Evolutionary conservation across 2,888 invertebrate species (phyloP), one percentile per base, ranked within the genome.

Genomic region (Amphimallon solstitiale): DNA sequence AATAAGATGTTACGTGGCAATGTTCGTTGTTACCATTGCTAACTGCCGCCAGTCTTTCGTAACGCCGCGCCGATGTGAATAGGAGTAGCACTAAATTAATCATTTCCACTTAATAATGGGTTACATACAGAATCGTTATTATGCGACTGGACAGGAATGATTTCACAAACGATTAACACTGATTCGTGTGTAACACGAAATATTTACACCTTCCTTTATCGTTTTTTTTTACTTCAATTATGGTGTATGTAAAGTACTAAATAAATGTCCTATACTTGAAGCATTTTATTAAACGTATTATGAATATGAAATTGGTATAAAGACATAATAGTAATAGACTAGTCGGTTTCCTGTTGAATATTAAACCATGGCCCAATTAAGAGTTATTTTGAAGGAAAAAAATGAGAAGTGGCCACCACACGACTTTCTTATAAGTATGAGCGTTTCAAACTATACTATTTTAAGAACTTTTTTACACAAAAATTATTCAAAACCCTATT

Each of bases 71-170:
- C 62, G 21, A 17, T 34, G 43, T 64, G 63, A 64, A 64, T 64
- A 52, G 63, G 19, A 54, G 63, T 17, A 54, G 63, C 63, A 64
- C 63, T 54, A 64, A 64, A 64, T 64, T 64, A 64, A 64, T 64
- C 54, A 54, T 64, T 49, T 43, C 29, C 29, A 62, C 48, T 49
- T 62, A 62, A 62, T 62, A 62, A 62, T 62, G 35, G 62, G 62
- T 62, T 62, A 48, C 48, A 49, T 49, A 62, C 62, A 14, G 62
- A 19, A 48, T 23, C 38, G 49, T 62, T 62, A 49, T 62, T 61
- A 48, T 49, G 49, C 40, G 35, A 35, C 29, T 23, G 49, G 62
- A 62, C 62, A 38, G 49, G 14, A 62, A 62, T 49, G 12, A 62
- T 49, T 49, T 62, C 49, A 62, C 62, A 35, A 62, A 49, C 62